Evolutionary conservation across 2,888 invertebrate genomes (phyloP).

Genomic region (Acrobasis repandana): DNA sequence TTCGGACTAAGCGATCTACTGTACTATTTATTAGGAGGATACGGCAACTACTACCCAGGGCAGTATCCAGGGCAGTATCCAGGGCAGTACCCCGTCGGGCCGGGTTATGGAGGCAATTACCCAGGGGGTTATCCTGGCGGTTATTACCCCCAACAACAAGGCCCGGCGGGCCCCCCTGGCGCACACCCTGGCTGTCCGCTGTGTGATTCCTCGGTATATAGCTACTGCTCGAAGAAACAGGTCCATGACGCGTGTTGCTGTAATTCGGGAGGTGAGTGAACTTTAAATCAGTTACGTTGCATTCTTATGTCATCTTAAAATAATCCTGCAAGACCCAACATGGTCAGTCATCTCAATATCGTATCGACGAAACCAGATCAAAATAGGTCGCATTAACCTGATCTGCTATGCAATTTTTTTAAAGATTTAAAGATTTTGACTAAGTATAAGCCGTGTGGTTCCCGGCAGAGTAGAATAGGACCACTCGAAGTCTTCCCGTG

Average conservation of each 20-base stretch:
- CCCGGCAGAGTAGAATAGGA: no score
- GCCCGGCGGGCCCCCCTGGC: constrained; percentile 65
- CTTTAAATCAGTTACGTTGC: no score
- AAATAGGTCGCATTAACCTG: no score
- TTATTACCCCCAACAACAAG: constrained; percentile 37
- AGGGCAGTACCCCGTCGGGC: constrained; percentile 38
- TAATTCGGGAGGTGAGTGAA: constrained; percentile 69
- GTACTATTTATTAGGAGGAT: constrained; percentile 68
- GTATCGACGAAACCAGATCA: no score
- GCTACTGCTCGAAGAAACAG: constrained; percentile 89
- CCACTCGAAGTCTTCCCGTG: no score
- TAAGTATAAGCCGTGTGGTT: no score
- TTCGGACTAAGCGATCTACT: constrained; percentile 75
- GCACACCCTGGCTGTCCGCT: constrained; percentile 85
- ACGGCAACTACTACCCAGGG: constrained; percentile 37
- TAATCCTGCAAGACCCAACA: no score
- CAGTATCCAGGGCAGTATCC: constrained; percentile 43
- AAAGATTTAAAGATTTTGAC: no score
- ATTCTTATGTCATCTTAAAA: no score
- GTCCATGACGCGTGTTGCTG: constrained; percentile 91
- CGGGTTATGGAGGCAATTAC: constrained; percentile 44
- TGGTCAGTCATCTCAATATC: no score
- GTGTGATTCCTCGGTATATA: constrained; percentile 90
- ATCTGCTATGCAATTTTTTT: no score
- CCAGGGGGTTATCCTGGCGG: constrained; percentile 36